phyloP scores from a whole-genome alignment of 2,113 vertebrate species.

The Petromus typicus region DNA sequence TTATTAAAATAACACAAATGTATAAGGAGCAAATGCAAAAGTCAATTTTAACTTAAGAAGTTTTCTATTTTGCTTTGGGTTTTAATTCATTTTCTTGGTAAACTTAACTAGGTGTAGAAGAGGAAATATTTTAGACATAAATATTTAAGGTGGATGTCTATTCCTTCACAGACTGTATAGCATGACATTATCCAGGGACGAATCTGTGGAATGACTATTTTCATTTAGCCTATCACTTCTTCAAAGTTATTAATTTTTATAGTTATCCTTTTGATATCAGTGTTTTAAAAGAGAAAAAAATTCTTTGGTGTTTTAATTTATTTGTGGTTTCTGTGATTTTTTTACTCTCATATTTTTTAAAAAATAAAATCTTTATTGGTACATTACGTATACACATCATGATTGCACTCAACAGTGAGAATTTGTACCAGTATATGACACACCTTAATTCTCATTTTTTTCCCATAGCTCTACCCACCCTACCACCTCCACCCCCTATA shows the following conservation, averaged over 20 bases:
- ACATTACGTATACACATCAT: no score
- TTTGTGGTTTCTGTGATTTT: not conserved
- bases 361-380: no score
- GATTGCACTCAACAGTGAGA: no score
- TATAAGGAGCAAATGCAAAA: not conserved
- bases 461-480: no score
- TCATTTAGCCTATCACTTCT: not conserved
- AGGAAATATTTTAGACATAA: not conserved
- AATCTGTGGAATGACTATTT: not conserved
- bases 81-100: not conserved
- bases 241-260: not conserved
- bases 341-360: not conserved
- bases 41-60: not conserved
- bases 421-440: no score
- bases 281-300: not conserved
- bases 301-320: not conserved
- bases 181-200: not conserved
- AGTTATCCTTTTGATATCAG: not conserved
- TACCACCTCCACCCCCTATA: no score
- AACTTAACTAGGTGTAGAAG: not conserved
- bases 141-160: not conserved
- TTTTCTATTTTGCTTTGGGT: conserved; percentile 4
- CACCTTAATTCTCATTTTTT: no score
- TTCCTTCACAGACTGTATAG: not conserved
- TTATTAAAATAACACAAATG: not conserved